Evolutionary conservation across 2,797 vertebrate species (phyloP).

Genomic region (Helicolenus hilgendorfi): DNA sequence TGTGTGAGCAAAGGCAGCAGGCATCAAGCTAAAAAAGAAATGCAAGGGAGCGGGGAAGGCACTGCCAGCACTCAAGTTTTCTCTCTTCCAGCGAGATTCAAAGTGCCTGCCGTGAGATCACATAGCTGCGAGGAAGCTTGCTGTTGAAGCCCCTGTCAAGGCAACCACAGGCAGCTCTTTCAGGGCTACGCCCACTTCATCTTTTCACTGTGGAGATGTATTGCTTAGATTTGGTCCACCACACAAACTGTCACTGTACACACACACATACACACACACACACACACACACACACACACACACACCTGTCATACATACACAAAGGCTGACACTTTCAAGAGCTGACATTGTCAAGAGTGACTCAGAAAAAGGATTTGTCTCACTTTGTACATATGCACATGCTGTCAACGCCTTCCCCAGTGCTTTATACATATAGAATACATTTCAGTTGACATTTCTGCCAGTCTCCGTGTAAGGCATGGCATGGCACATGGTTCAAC

Average conservation of each 20-base stretch:
- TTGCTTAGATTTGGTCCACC: conserved; percentile 58
- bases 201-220: conserved; percentile 51
- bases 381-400: conserved; percentile 24
- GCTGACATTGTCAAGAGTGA: conserved; percentile 45
- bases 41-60: conserved; percentile 25
- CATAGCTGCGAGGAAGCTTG: conserved; percentile 57
- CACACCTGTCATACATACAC: conserved; percentile 25
- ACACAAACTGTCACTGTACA: conserved; percentile 43
- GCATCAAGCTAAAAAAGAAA: conserved; percentile 35
- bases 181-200: conserved; percentile 66
- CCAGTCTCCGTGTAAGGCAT: background rate
- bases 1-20: conserved; percentile 23
- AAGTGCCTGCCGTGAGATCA: conserved; percentile 66
- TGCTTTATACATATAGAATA: background rate
- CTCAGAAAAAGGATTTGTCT: conserved; percentile 36
- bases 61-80: conserved; percentile 17
- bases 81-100: conserved; percentile 58
- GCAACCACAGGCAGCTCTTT: conserved; percentile 70
- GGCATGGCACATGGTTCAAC: background rate
- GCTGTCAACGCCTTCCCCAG: background rate
- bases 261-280: conserved; percentile 25
- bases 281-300: conserved; percentile 29
- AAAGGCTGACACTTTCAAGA: conserved; percentile 45
- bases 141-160: conserved; percentile 63
- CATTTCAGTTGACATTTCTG: conserved; percentile 6